Base-by-base conservation (phyloP, 2,888 invertebrate species). In the Drosophila antonietae region DNA sequence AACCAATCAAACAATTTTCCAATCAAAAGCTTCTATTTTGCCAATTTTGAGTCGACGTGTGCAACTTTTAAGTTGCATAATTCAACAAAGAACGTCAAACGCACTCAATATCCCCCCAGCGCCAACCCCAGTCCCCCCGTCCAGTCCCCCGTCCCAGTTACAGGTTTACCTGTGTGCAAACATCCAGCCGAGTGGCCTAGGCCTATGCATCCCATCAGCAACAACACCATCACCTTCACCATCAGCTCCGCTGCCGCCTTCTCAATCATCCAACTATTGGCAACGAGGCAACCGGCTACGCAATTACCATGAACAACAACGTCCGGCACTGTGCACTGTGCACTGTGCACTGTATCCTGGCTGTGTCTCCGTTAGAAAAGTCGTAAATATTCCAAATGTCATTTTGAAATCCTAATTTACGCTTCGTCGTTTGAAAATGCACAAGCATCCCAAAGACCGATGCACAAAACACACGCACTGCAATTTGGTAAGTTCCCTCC, bases 391-490 rank as follows among this genome's bases (percentile, higher is more conserved):
- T 92, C 92, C 88, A 92, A 92, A 92, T 92, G 92, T 92, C 92
- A 92, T 92, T 91, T 92, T 91, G 92, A 92, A 92, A 92, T 92
- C 92, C 92, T 92, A 92, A 92, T 92, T 92, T 92, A 92, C 92
- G 92, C 92, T 92, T 89, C 92, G 90, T 78, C 89, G 90, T 84
- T 83, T 86, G 87, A 85, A 91, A 91, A 91, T 91, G 91, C 91
- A 91, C 90, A 63, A 74, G 74, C 60, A 61, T 67, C 78, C 79
- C 66, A 74, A 77, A 85, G 68, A 71, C 68, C 65, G 61, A 82
- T 63, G 80, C 69, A 82, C 76, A 72, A 41, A 55, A 57, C 65
- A 77, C 71, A 83, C 88, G 90, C 90, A 84, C 75, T 84, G 89
- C 84, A 88, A 83, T 84, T 86, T 88, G 60, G 51, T 44, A 37